Percentiles rank a stretch among this genome's conserved stretches.
Conservation (phyloP, 2,797 vertebrate genomes). For the Anas flavirostris region DNA sequence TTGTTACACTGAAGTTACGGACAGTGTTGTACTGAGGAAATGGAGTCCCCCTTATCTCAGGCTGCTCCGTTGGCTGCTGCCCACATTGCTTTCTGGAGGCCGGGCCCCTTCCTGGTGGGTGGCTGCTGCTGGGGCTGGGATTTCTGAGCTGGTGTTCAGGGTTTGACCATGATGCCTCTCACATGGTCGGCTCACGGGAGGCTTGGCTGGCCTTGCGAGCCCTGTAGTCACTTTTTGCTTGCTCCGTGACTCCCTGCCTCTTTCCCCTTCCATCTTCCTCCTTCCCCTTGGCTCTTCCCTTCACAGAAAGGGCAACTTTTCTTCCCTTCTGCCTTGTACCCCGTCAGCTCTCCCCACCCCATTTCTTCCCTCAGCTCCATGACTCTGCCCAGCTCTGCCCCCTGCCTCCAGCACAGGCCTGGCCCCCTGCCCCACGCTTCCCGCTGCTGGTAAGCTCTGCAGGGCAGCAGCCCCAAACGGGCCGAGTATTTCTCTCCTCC, state of each 20-base stretch:
- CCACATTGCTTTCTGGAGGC: background rate
- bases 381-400: background rate
- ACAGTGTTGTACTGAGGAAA: too few relatives aligned
- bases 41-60: too few relatives aligned
- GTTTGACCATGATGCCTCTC: background rate
- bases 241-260: background rate
- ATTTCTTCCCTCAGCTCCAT: accelerated
- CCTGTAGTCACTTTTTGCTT: background rate
- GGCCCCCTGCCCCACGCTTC: background rate
- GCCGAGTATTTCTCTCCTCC: background rate
- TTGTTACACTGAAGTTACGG: background rate
- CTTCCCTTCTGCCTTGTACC: background rate
- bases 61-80: background rate
- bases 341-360: background rate
- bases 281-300: background rate
- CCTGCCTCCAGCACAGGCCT: background rate
- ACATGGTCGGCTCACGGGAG: background rate
- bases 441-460: background rate
- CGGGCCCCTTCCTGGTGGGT: background rate
- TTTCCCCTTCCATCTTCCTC: background rate
- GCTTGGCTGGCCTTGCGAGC: background rate
- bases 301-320: background rate
- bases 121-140: background rate
- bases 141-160: background rate
- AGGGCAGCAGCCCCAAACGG: background rate